Evolutionary conservation across 2,113 vertebrate species (phyloP).

Genomic region (Gulo gulo): DNA sequence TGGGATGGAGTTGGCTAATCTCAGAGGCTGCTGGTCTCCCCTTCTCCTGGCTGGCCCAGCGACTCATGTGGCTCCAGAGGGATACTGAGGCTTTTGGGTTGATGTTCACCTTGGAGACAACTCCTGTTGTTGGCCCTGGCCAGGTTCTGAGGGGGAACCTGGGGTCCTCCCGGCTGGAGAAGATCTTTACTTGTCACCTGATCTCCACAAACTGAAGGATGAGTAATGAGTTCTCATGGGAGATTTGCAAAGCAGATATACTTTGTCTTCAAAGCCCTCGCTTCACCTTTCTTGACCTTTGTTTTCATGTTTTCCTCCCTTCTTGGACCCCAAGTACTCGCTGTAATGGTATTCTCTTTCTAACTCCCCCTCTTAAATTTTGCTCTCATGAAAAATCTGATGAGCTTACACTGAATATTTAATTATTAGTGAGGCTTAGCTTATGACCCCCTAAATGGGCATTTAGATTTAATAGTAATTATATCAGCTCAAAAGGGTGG

Average conservation of each 20-base stretch:
- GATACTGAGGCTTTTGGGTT: not conserved
- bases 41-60: not conserved
- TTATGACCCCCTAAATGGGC: not conserved
- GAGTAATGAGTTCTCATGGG: not conserved
- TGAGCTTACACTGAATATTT: not conserved
- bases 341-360: not conserved
- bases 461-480: not conserved
- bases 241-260: not conserved
- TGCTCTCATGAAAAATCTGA: not conserved
- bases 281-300: not conserved
- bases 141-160: not conserved
- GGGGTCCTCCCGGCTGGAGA: not conserved
- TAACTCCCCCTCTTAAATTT: not conserved
- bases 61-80: not conserved
- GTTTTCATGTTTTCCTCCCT: not conserved
- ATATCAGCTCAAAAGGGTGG: not conserved
- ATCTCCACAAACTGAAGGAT: not conserved
- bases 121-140: not conserved
- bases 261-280: not conserved
- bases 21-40: not conserved
- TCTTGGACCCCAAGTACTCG: not conserved
- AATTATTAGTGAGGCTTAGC: not conserved
- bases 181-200: not conserved
- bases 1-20: not conserved
- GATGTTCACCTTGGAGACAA: not conserved